phyloP scores from a whole-genome alignment of 2,888 invertebrate species.

The Conops quadrifasciatus region DNA sequence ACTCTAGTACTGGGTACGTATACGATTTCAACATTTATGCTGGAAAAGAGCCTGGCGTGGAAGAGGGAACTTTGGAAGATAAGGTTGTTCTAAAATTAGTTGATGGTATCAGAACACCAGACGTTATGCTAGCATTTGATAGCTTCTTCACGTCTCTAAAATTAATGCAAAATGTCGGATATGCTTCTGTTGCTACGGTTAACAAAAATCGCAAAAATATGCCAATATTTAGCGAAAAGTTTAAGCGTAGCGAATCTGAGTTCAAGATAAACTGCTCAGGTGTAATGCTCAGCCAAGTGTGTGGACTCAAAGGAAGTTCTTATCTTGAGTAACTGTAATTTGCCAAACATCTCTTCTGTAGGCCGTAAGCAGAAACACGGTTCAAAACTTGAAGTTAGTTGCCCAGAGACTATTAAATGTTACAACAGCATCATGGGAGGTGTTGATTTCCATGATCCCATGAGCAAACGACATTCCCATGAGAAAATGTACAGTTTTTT shows the following conservation, averaged over 20 bases:
- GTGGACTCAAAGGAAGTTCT: background rate
- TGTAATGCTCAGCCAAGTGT: background rate
- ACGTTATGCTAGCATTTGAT: constrained; percentile 30
- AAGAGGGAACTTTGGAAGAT: constrained; percentile 31
- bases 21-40: constrained; percentile 35
- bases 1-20: constrained; percentile 22
- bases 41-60: constrained; percentile 10
- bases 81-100: constrained; percentile 33
- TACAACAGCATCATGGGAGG: background rate
- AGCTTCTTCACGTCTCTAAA: constrained; percentile 36
- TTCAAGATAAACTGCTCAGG: background rate
- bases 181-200: background rate
- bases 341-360: background rate
- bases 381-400: background rate
- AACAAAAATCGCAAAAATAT: constrained; percentile 1
- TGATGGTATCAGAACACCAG: constrained; percentile 33
- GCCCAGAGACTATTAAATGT: background rate
- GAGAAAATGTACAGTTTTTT: no score
- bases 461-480: no score
- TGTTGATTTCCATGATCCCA: constrained; percentile 24
- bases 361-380: background rate
- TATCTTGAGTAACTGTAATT: background rate
- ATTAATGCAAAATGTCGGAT: constrained; percentile 23
- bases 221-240: constrained; percentile 28
- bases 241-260: constrained; percentile 30